Evolutionary conservation across 92 coral and sea anemone species (phyloP).

Genomic region (Scolanthus callimorphus): DNA sequence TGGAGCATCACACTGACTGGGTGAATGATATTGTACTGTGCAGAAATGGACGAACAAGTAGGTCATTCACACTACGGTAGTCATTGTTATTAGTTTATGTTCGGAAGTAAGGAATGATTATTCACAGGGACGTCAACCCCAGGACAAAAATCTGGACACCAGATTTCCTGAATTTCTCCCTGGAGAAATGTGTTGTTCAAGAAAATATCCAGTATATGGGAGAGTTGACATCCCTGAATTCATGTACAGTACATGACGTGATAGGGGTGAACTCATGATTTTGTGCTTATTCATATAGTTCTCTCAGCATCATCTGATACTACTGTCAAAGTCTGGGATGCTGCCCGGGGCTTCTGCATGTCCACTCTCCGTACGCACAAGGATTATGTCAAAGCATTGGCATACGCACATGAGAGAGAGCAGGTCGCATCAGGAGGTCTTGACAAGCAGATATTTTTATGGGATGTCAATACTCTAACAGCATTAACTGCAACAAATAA

Average conservation of each 20-base stretch:
- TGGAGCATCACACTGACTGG: constrained; percentile 98
- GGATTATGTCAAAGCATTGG: constrained; percentile 92
- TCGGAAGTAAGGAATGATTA: too few relatives aligned
- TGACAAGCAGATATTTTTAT: constrained; percentile 88
- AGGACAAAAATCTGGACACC: too few relatives aligned
- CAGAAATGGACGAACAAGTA: constrained; percentile 85
- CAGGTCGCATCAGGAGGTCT: constrained; percentile 95
- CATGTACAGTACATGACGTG: not conserved
- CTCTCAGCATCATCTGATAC: constrained; percentile 96
- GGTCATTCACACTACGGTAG: too few relatives aligned
- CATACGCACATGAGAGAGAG: constrained; percentile 85
- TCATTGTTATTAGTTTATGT: too few relatives aligned
- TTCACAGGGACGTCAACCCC: too few relatives aligned
- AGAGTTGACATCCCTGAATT: not conserved
- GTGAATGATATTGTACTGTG: constrained; percentile 91
- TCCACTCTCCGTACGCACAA: constrained; percentile 92
- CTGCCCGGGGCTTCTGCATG: constrained; percentile 87
- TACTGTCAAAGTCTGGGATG: constrained; percentile 94
- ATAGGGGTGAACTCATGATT: not conserved
- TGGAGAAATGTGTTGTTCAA: too few relatives aligned
- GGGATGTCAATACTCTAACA: constrained; percentile 96
- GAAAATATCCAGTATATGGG: too few relatives aligned
- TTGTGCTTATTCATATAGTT: constrained; percentile 28
- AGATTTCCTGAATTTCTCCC: too few relatives aligned
- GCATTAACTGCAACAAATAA: constrained; percentile 95